Evolutionary conservation across 2,113 vertebrate genomes (phyloP).

Genomic region (Empidonax traillii): DNA sequence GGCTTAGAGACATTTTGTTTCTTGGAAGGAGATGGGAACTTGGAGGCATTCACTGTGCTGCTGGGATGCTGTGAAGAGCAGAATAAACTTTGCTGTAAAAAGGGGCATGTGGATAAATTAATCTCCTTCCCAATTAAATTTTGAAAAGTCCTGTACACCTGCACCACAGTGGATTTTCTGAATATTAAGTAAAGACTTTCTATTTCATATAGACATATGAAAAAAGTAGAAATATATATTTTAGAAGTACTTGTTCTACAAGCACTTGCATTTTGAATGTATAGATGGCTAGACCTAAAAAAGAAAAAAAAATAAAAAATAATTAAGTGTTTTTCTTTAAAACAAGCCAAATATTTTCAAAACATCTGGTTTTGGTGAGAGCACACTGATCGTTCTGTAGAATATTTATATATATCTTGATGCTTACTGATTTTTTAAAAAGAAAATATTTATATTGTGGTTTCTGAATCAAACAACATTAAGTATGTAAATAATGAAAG

Average conservation of each 20-base stretch:
- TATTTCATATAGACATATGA: not conserved
- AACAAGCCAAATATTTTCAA: constrained; percentile 62
- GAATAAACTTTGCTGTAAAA: not conserved
- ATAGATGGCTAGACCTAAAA: constrained; percentile 51
- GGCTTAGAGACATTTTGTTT: not conserved
- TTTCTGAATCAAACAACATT: constrained; percentile 74
- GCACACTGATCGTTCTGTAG: constrained; percentile 65
- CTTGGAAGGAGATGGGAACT: not conserved
- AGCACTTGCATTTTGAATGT: constrained; percentile 44
- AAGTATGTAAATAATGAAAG: constrained; percentile 77
- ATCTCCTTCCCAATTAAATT: not conserved
- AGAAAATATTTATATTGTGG: constrained; percentile 76
- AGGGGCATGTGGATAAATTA: constrained; percentile 1
- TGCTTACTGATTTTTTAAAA: constrained; percentile 64
- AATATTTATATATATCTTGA: constrained; percentile 45
- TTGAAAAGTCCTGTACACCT: constrained; percentile 28
- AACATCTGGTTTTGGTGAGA: constrained; percentile 47
- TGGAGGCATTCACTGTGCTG: not conserved
- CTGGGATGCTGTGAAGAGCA: not conserved
- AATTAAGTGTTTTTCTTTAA: constrained; percentile 69
- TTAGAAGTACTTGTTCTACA: constrained; percentile 61
- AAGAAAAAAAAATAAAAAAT: constrained; percentile 18
- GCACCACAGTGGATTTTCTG: constrained; percentile 22
- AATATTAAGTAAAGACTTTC: not conserved
- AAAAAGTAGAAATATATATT: constrained; percentile 6